Base-by-base conservation (phyloP, 2,113 vertebrate species). In the Halcyon malimbica region DNA sequence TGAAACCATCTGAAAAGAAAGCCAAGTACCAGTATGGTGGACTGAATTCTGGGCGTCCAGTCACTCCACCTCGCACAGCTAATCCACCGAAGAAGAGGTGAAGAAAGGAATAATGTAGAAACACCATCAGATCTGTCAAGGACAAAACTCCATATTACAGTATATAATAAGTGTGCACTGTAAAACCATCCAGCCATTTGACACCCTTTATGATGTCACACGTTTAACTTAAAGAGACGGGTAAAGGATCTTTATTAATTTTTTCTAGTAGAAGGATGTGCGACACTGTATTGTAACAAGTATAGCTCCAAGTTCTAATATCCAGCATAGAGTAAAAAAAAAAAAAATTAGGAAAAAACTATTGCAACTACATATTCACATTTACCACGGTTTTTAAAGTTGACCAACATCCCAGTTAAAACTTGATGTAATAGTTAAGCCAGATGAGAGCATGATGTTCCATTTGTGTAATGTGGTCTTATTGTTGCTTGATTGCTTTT, bases 1-100 rank as follows among this genome's bases (percentile, higher is more conserved):
- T 99, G 97, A 99, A 99, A 98, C 99, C 99, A 33, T 99, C 99
- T 90, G 99, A 99, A 97, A 99, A 99, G 98, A 99, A 99, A 98
- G 99, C 99, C 67, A 99, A 99, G 97, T 99, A 99, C 97, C 99
- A 99, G 98, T 99, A 99, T 79, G 99, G 99, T 84, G 99, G 99
- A 93, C 98, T 99, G 97, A 99, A 99, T 96, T 98, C 99, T 90
- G 99, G 99, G 57, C 99, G 99, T 77, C 99, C 99, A 14, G 99
- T 99, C 95, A 99, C 99, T 96, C 99, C 99, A 71, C 99, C 99
- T 94, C 99, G 99, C 96, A 99, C 98, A 98, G 97, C 99, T 98
- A 99, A 99, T 97, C 98, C 98, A 75, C 99, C 99, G 79, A 99
- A 99, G 98, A 99, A 99, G 97, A 99, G 99, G 99, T 99, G 99